Evolutionary conservation across 2,797 vertebrate species (phyloP).

Genomic region (Pseudochaenichthys georgianus): DNA sequence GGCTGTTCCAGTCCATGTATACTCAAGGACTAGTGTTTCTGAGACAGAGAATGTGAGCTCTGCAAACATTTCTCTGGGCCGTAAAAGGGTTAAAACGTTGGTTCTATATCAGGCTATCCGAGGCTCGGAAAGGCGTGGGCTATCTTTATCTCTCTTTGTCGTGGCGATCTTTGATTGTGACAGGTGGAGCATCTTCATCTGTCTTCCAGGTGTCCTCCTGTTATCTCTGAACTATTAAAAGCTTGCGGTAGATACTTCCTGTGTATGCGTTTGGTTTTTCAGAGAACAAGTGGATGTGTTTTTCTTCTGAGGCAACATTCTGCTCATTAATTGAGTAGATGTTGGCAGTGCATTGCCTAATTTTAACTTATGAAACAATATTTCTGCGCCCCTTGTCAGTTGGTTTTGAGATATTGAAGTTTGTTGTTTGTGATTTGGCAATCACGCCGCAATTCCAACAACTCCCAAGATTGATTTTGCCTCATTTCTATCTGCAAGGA

Average conservation of each 20-base stretch:
- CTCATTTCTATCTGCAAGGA: slow-evolving; percentile 12
- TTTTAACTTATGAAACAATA: slow-evolving; percentile 40
- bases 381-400: slow-evolving; percentile 25
- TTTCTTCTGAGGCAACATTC: slow-evolving; percentile 19
- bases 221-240: slow-evolving; percentile 50
- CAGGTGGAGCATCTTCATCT: slow-evolving; percentile 66
- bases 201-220: slow-evolving; percentile 59
- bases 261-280: slow-evolving; percentile 22
- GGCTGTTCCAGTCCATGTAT: neutral
- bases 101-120: slow-evolving; percentile 57
- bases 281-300: slow-evolving; percentile 7
- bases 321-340: slow-evolving; percentile 28
- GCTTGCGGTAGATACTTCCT: slow-evolving; percentile 13
- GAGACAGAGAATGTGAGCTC: neutral
- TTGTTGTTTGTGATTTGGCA: slow-evolving; percentile 26
- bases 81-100: slow-evolving; percentile 53
- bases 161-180: slow-evolving; percentile 68
- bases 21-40: neutral
- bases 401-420: slow-evolving; percentile 5
- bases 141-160: slow-evolving; percentile 71
- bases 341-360: slow-evolving; percentile 1
- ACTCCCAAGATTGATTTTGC: slow-evolving; percentile 15
- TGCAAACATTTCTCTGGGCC: slow-evolving; percentile 12
- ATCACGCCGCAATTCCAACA: slow-evolving; percentile 24
- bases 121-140: slow-evolving; percentile 52